Base-by-base conservation (phyloP, 2,797 vertebrate species). In the Platyrinchus mystaceus region DNA sequence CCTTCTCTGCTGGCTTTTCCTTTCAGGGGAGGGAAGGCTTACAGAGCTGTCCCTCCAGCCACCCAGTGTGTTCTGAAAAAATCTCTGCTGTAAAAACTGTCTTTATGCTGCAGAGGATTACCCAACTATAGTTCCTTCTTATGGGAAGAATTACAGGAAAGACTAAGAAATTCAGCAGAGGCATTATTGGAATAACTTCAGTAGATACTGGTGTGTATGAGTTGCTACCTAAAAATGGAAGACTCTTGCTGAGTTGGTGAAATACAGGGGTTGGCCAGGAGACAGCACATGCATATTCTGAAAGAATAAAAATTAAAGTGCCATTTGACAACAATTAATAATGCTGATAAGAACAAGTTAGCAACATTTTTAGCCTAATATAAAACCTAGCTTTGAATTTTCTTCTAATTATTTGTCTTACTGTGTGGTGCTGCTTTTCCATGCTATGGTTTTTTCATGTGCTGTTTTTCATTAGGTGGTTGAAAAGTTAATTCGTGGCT, bases 401-500 rank as follows among this genome's bases (percentile, higher is more conserved):
- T 83, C 66, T 67, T 37, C 30, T 5, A 10, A 43, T 34, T 87
- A 27, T 55, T 69, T 67, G 6, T 69, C 26, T 34, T 93, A 52
- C 8, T 76, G 17, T 60, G 32, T 75, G 23, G 12, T 77, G 52
- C 69, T 75, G 41, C 37, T 83, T 90, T 41, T 76, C 58, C 15
- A 8, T 89, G 39, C 58, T 49, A 27, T 52, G 32, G 0, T 53
- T 85, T 94, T 55, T 59, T 56, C 39, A 27, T 39, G 14, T 70
- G 34, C 62, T 92, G 27, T 66, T 69, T 90, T 56, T 90, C 63
- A 94, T 30, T 94, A 99, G 99, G 98, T 99, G 94, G 98, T 99
- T 86, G 98, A 99, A 96, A 99, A 99, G 96, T 96, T 99, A 95
- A 98, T 98, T 94, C 97, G 98, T 27, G 99, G 99, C 46, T 97